phyloP scores from a whole-genome alignment of 2,113 vertebrate species.

The Salminus brasiliensis region DNA sequence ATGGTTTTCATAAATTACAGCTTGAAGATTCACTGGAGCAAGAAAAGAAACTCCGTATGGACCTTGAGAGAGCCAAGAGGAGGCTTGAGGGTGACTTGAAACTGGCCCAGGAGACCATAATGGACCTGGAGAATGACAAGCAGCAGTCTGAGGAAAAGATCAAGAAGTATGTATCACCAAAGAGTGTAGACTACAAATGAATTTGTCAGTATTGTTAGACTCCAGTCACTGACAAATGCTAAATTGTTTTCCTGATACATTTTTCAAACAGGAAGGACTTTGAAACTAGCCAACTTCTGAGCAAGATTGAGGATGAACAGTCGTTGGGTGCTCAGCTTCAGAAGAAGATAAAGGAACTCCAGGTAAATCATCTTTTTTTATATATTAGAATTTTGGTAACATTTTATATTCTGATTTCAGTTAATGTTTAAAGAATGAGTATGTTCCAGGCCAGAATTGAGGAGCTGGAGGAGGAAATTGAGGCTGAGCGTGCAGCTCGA shows the following conservation, averaged over 20 bases:
- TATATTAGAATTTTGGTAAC: no score
- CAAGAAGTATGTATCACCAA: conserved; percentile 63
- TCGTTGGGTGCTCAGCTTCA: no score
- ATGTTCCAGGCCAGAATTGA: no score
- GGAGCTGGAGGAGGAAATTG: conserved; percentile 48
- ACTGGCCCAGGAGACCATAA: conserved; percentile 85
- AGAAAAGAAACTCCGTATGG: conserved; percentile 93
- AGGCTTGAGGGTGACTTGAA: conserved; percentile 95
- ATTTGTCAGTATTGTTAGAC: conserved; percentile 69
- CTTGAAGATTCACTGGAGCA: conserved; percentile 94
- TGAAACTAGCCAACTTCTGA: no score
- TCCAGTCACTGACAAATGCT: no score
- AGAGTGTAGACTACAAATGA: conserved; percentile 44
- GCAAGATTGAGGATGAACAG: no score
- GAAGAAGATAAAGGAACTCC: no score
- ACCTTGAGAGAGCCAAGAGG: conserved; percentile 87
- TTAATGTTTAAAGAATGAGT: no score
- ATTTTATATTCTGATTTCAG: no score
- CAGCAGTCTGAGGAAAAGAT: conserved; percentile 92
- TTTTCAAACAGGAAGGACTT: no score
- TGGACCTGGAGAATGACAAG: conserved; percentile 91
- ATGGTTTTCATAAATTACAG: conserved; percentile 61
- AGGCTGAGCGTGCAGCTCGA: conserved; percentile 52
- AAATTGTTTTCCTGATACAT: no score
- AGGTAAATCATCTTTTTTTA: no score